phyloP scores from a whole-genome alignment of 1,140 invertebrate species.

The Bradynema listronoti region DNA sequence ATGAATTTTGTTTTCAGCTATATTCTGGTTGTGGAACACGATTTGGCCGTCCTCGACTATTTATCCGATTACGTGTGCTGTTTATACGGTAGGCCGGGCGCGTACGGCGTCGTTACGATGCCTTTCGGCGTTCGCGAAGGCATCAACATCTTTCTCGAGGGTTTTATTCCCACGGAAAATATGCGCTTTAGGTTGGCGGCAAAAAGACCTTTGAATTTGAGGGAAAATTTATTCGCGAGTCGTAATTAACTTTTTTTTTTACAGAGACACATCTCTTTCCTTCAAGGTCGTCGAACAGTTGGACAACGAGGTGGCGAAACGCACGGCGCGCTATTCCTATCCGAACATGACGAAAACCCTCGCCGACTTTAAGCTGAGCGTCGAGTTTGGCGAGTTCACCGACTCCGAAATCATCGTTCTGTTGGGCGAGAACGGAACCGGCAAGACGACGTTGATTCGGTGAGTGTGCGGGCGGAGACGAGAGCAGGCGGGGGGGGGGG shows the following conservation, averaged over 20 bases:
- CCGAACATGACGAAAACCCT: conserved; percentile 67
- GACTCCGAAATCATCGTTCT: conserved; percentile 98
- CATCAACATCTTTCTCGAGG: conserved; percentile 99
- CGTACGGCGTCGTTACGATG: conserved; percentile 99
- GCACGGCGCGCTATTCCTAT: conserved; percentile 91
- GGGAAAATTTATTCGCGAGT: neutral
- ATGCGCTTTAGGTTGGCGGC: conserved; percentile 86
- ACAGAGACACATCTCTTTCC: conserved; percentile 51
- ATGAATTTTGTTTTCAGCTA: too few relatives aligned
- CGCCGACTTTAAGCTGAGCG: conserved; percentile 71
- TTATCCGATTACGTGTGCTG: conserved; percentile 98
- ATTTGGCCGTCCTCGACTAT: conserved; percentile 96
- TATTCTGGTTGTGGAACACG: conserved; percentile 98
- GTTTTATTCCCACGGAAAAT: conserved; percentile 98
- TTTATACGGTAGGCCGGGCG: conserved; percentile 92
- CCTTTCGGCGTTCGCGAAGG: conserved; percentile 97
- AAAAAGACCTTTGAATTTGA: conserved; percentile 54
- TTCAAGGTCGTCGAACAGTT: conserved; percentile 95
- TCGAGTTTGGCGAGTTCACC: conserved; percentile 86
- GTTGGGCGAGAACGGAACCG: conserved; percentile 97
- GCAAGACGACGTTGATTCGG: conserved; percentile 94
- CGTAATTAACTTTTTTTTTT: conserved; percentile 23
- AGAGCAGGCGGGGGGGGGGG: too few relatives aligned
- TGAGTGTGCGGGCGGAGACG: too few relatives aligned
- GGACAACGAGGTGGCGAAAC: conserved; percentile 89